phyloP scores from a whole-genome alignment of 2,797 vertebrate species.

The Enteromius mattozi region DNA sequence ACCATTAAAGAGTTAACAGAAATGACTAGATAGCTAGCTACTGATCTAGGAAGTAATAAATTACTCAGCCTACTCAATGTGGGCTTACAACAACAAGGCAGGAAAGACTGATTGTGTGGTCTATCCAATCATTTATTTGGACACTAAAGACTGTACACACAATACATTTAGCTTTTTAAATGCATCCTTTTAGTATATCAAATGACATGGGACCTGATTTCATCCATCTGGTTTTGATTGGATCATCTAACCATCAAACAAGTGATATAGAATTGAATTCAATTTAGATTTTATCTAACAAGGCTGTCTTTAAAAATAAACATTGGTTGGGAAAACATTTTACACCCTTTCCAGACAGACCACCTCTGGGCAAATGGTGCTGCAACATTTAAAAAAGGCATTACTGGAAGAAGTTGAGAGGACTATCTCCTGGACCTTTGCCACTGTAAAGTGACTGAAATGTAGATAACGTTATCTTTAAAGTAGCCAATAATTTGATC shows the following conservation, averaged over 20 bases:
- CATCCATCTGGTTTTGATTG: not conserved
- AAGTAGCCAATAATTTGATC: constrained; percentile 34
- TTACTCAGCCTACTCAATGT: not conserved
- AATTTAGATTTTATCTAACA: not conserved
- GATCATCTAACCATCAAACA: not conserved
- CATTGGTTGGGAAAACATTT: not conserved
- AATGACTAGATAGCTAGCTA: constrained; percentile 23
- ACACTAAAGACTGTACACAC: not conserved
- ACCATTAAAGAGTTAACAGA: constrained; percentile 17
- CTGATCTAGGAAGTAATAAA: constrained; percentile 42
- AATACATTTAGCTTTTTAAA: not conserved
- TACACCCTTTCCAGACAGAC: constrained; percentile 21
- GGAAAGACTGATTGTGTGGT: constrained; percentile 8
- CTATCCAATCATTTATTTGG: not conserved
- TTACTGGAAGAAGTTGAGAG: constrained; percentile 4
- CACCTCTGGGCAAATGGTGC: constrained; percentile 21
- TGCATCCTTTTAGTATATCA: not conserved
- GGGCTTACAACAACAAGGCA: constrained; percentile 2
- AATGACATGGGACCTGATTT: not conserved
- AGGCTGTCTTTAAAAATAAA: constrained; percentile 1
- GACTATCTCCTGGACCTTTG: constrained; percentile 33
- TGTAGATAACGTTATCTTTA: constrained; percentile 41
- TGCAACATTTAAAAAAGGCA: not conserved
- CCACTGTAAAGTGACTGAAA: constrained; percentile 38
- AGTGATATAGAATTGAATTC: not conserved